Base-by-base conservation (phyloP, 2,113 vertebrate genomes). In the Cheirogaleus medius region DNA sequence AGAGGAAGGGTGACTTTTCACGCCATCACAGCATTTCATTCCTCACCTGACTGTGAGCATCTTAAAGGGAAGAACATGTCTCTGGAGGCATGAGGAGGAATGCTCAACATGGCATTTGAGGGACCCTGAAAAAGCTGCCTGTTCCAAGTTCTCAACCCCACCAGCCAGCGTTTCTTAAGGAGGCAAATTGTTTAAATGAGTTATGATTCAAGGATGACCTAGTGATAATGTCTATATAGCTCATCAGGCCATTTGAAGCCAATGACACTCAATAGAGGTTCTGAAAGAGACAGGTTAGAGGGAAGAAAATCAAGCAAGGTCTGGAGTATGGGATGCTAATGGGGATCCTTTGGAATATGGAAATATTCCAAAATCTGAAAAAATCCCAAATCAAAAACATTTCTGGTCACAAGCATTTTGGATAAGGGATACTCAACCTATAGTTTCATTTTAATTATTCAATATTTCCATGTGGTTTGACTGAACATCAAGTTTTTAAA, bases 81-180 rank as follows among this genome's bases (percentile, higher is more conserved):
- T 80, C 37, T 1, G 9, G 42, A 34, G 58, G 60, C 6, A 25
- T 0, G 11, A 21, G 1, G 21, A 42, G 21, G 34, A 18, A 2
- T 5, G 0, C 27, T 66, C 47, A 13, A 23, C 0, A 5, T 47
- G 69, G 37, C n/a, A 0, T 63, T 5, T 64, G 47, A 64, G 10
- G 9, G 3, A 10, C 49, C 14, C 7, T 21, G 10, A 27, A 74
- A 49, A 32, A 17, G 32, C 27, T 37, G 20, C 8, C 20, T 25
- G 2, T 20, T 27, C 27, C 77, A 37, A 63, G 66, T 12, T 86
- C 47, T 34, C 80, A 18, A 23, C 27, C 9, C 85, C n/a, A 12
- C 10, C 34, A 44, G 23, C 47, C 32, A 71, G 47, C n/a, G 4
- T 90, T 34, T 85, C 52, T 18, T 20, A 54, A 68, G 54, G 27